phyloP scores from a whole-genome alignment of 2,797 vertebrate species.

The Melanotaenia boesemani region DNA sequence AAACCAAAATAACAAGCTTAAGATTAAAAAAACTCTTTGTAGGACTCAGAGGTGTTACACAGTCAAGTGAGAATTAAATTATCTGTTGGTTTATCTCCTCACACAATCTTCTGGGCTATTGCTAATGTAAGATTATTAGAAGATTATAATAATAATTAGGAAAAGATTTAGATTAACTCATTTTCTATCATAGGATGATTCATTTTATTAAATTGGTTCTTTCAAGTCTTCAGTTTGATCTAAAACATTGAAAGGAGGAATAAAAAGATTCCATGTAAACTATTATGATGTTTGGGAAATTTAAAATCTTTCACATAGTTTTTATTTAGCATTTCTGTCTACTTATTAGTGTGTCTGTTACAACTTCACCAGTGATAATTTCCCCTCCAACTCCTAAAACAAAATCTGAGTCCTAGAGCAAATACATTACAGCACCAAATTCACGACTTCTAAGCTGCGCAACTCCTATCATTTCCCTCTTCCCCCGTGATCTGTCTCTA shows the following conservation, averaged over 20 bases:
- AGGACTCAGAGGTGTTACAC: neutral
- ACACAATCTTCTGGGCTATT: neutral
- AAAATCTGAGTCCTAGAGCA: conserved; percentile 29
- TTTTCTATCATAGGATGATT: conserved; percentile 2
- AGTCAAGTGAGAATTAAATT: neutral
- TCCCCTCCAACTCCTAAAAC: conserved; percentile 28
- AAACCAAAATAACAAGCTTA: conserved; percentile 15
- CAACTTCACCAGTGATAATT: conserved; percentile 39
- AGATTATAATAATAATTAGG: neutral
- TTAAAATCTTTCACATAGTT: conserved; percentile 27
- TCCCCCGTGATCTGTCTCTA: conserved; percentile 22
- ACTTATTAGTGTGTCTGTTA: conserved; percentile 52
- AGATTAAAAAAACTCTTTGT: neutral
- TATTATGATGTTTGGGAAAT: conserved; percentile 26
- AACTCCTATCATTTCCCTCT: conserved; percentile 29
- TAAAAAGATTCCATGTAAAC: neutral
- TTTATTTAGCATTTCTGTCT: conserved; percentile 32
- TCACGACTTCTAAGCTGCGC: conserved; percentile 9
- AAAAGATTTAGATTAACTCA: neutral
- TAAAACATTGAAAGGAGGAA: conserved; percentile 21
- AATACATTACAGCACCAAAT: conserved; percentile 28
- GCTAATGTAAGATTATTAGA: neutral
- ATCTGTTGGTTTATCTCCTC: conserved; percentile 6
- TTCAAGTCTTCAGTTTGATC: neutral
- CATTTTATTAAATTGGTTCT: conserved; percentile 12